Percentiles rank a stretch among this genome's conserved stretches.
These are phyloP conservation scores for Drosophila cognata DNA, from an alignment of 2,888 invertebrate species.

Conservation along the genomic window DNA sequence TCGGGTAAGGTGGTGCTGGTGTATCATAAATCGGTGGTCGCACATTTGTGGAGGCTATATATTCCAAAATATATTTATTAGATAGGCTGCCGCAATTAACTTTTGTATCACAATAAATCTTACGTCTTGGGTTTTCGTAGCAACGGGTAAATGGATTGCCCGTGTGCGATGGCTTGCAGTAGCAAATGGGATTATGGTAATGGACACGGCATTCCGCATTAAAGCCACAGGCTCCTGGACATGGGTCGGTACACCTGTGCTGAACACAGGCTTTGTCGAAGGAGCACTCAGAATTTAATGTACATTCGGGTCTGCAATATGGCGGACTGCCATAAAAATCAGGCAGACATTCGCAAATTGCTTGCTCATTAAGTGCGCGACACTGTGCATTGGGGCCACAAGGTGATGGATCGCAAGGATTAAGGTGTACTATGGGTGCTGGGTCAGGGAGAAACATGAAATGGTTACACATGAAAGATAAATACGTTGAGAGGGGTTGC, in stretches of 20 bases:
- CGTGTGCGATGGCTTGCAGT: conserved; percentile 86
- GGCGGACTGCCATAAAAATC: conserved; percentile 90
- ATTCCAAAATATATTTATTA: conserved; percentile 29
- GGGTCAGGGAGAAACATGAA: conserved; percentile 7
- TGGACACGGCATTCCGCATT: conserved; percentile 88
- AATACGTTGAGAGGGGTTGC: conserved; percentile 54
- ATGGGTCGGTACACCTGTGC: conserved; percentile 89
- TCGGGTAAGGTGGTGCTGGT: conserved; percentile 88
- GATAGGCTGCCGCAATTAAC: background rate
- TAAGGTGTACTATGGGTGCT: conserved; percentile 80
- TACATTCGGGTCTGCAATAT: conserved; percentile 91
- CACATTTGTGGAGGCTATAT: conserved; percentile 22
- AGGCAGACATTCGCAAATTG: conserved; percentile 89
- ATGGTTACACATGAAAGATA: conserved; percentile 13
- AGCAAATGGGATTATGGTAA: conserved; percentile 89
- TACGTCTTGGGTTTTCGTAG: conserved; percentile 75
- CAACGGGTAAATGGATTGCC: conserved; percentile 90
- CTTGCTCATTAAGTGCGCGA: conserved; percentile 86
- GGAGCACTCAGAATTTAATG: conserved; percentile 88
- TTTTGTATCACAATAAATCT: conserved; percentile 44
- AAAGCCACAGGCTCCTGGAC: conserved; percentile 87
- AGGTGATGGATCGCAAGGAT: conserved; percentile 88
- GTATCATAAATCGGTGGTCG: conserved; percentile 88
- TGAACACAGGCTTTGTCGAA: conserved; percentile 88
- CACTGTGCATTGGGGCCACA: conserved; percentile 89